A percentile compares a stretch with the other conserved stretches of the same genome.
Conservation (phyloP, 1,140 invertebrate species). For the Atta colombica region DNA sequence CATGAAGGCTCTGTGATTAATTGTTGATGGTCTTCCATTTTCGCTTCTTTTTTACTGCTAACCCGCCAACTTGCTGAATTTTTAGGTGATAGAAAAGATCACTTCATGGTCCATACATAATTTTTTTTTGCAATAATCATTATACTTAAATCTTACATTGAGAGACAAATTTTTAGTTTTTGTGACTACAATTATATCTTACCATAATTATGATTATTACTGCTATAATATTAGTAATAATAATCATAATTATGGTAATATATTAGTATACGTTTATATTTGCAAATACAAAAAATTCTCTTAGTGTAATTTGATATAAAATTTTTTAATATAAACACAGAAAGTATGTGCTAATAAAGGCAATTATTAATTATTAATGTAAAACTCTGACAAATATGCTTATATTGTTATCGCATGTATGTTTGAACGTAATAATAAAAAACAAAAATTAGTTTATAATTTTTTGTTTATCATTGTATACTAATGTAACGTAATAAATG, state of each 20-base stretch:
- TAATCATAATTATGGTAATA: no score
- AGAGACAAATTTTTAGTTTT: no score
- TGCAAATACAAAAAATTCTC: no score
- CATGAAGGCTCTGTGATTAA: constrained; percentile 55
- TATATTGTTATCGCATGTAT: neutral
- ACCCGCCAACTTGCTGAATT: neutral
- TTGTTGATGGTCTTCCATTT: constrained; percentile 35
- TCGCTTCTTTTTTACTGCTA: constrained; percentile 66
- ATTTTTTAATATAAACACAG: neutral
- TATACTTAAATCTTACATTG: neutral
- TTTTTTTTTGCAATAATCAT: neutral
- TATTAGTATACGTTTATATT: neutral
- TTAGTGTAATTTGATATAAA: no score
- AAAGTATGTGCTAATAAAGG: neutral
- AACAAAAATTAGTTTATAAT: neutral
- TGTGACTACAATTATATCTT: no score
- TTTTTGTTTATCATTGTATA: neutral
- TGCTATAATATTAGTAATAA: no score
- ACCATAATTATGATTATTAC: no score
- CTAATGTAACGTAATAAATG: neutral
- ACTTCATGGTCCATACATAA: neutral
- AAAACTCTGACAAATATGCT: neutral
- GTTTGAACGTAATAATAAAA: neutral
- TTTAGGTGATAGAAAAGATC: neutral
- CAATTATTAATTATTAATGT: neutral